Evolutionary conservation across 2,113 vertebrate genomes (phyloP).

Genomic region (Hemiscyllium ocellatum): DNA sequence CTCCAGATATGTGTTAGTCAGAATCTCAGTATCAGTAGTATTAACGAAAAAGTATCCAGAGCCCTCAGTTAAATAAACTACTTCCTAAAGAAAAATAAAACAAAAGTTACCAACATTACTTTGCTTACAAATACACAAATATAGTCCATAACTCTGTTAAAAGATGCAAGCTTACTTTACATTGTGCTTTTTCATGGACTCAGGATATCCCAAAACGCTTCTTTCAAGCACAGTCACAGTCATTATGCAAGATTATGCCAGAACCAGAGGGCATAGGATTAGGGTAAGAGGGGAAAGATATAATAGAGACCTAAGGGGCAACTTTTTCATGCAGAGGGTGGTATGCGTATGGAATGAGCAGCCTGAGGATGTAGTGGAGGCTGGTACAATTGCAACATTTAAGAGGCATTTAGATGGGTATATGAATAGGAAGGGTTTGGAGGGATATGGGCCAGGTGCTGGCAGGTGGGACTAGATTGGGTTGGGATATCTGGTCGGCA

Average conservation of each 20-base stretch:
- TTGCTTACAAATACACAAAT: background rate
- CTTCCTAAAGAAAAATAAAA: conserved; percentile 19
- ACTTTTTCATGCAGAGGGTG: too few relatives aligned
- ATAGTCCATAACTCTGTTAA: background rate
- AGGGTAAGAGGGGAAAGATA: too few relatives aligned
- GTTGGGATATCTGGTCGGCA: too few relatives aligned
- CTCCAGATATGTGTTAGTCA: conserved; percentile 49
- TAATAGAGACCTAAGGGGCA: too few relatives aligned
- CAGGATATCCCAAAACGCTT: background rate
- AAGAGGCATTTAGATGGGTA: too few relatives aligned
- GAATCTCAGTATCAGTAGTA: conserved; percentile 47
- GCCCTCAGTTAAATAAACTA: conserved; percentile 47
- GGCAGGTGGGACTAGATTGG: too few relatives aligned
- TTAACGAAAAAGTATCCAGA: conserved; percentile 59
- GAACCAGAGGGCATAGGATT: too few relatives aligned
- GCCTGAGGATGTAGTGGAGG: too few relatives aligned
- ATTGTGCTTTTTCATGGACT: background rate
- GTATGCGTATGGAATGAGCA: too few relatives aligned
- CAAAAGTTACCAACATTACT: background rate
- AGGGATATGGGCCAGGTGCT: too few relatives aligned
- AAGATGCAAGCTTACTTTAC: background rate
- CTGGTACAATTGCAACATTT: too few relatives aligned
- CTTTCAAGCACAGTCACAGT: background rate
- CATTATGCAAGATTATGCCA: background rate
- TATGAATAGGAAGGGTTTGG: too few relatives aligned